These are phyloP conservation scores for Pedionomus torquatus DNA, from an alignment of 2,113 vertebrate species.

Conservation along the genomic window DNA sequence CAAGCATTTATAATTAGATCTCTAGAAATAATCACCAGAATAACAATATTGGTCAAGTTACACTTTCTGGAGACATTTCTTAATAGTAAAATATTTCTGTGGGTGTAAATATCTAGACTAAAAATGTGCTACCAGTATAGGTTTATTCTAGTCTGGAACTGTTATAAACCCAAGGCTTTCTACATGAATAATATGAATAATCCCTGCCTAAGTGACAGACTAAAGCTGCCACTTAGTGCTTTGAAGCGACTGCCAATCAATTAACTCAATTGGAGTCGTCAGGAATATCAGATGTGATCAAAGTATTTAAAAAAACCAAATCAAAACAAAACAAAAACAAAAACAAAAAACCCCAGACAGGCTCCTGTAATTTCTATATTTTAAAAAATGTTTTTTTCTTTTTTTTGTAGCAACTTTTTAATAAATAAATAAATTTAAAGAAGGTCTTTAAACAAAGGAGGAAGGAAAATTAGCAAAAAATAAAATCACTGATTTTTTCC, in stretches of 20 bases:
- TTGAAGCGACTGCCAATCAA: not conserved
- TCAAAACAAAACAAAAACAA: not conserved
- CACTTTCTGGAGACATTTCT: not conserved
- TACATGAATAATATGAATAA: not conserved
- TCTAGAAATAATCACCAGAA: not conserved
- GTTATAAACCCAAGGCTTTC: not conserved
- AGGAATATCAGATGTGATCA: not conserved
- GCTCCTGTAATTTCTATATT: not conserved
- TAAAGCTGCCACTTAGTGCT: not conserved
- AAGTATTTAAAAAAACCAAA: not conserved
- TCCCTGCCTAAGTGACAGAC: not conserved
- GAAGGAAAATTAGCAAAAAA: not conserved
- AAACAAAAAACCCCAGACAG: too few species aligned
- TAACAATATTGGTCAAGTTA: not conserved
- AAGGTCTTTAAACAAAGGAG: not conserved
- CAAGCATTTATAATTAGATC: not conserved
- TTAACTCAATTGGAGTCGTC: not conserved
- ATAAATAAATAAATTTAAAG: too few species aligned
- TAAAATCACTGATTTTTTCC: not conserved
- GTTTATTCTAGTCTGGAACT: not conserved
- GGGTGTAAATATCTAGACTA: not conserved
- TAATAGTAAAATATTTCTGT: not conserved
- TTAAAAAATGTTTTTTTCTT: rapidly evolving
- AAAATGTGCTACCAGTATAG: not conserved
- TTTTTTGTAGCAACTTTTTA: not conserved